Evolutionary conservation across 2,888 invertebrate genomes (phyloP), one percentile per base, ranked within the genome.

Genomic region (Athetis lepigone): DNA sequence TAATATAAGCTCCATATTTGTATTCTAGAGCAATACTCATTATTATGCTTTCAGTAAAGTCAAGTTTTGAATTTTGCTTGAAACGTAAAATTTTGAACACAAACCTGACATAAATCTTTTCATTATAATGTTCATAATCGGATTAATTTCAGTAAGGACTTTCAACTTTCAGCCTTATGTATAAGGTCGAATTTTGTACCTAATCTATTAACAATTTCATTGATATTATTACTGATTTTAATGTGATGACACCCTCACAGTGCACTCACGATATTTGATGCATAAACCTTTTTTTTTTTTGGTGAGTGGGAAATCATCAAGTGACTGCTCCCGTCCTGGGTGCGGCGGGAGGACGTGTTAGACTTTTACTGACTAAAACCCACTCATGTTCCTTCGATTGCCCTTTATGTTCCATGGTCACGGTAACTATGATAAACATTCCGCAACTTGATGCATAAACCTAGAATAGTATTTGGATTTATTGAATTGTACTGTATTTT

Each of bases 151-250:
- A 18, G 18, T 33, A 19, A 11, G n/a, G 54, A 19, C 9, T 25
- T 11, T 19, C 29, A 46, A 19, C 9, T 25, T 11, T 19, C 29
- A 46, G 37, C 42, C 57, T 50, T 37, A 54, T 50, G 29, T 18
- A 43, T 2, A 33, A 37, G 37, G 29, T 52, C 13, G 36, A 33
- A 50, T 56, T 46, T 7, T 4, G 11, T 13, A 33, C 33, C 9
- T 16, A 16, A 55, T 16, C 43, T n/a, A 18, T 39, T 46, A 57
- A 39, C 27, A 52, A 16, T 13, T 52, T 56, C 29, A 33, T 23
- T 50, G 25, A 13, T 19, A 16, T n/a, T 50, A n/a, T 54, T 42
- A 70, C 37, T 11, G 23, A 40, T 62, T 59, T 66, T 43, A 58
- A 59, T 40, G 9, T 16, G 55, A 66, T 50, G 16, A 27, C 29